Conservation (phyloP, 2,888 invertebrate genomes). For the Invenusta paracnida region DNA sequence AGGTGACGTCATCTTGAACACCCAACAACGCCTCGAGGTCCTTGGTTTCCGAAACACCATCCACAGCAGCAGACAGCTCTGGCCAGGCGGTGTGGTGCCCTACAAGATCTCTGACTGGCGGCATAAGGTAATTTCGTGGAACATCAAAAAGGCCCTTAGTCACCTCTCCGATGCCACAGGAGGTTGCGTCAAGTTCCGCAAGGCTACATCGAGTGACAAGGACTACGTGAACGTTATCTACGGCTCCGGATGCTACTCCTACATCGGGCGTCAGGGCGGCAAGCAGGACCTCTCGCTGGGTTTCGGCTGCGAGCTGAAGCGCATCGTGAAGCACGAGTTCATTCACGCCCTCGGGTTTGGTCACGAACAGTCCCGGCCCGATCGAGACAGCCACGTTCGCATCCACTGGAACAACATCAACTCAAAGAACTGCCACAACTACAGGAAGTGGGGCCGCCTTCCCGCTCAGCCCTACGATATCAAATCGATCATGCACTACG, state of each 20-base stretch:
- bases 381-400: constrained; percentile 27
- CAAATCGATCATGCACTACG: constrained; percentile 38
- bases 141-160: constrained; percentile 1
- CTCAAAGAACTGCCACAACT: neutral
- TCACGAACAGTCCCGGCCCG: constrained; percentile 39
- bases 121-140: constrained; percentile 5
- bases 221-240: constrained; percentile 19
- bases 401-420: constrained; percentile 31
- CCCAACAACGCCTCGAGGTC: neutral
- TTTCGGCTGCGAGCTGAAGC: constrained; percentile 26
- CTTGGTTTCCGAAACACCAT: neutral
- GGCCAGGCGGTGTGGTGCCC: constrained; percentile 24
- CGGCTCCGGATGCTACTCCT: constrained; percentile 7
- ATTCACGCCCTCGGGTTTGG: constrained; percentile 37
- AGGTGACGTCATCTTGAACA: neutral
- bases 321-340: constrained; percentile 38
- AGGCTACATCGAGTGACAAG: neutral
- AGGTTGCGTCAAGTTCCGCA: constrained; percentile 14
- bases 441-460: constrained; percentile 20
- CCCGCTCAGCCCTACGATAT: constrained; percentile 31
- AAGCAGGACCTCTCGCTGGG: constrained; percentile 16
- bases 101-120: constrained; percentile 23
- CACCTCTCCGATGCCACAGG: neutral
- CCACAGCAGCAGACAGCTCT: neutral
- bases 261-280: neutral